Evolutionary conservation across 1,140 invertebrate genomes (phyloP), one percentile per base, ranked within the genome.

Genomic region (Heliothis subflexa): DNA sequence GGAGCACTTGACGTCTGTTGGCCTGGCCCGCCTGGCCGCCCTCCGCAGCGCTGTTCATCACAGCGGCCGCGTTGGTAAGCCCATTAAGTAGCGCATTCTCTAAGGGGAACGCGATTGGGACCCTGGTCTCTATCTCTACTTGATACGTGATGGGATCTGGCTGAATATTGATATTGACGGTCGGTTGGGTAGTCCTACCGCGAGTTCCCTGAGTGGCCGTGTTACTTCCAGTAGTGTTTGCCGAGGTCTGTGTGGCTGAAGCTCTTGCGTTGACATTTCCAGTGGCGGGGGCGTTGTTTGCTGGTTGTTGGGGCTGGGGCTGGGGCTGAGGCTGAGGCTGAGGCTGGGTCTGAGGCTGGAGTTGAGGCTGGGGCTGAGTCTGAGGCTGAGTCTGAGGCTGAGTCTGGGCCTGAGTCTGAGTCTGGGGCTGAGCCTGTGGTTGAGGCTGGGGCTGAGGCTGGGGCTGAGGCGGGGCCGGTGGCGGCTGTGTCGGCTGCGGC

Each of bases 91-190:
- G 47, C 5, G 81, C 81, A 66, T 82, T 86, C 52, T 88, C 86
- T 7, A 89, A 73, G 33, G 85, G 82, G 40, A 88, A 77, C 16
- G 88, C 83, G 40, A 87, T 86, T 10, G 88, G 85, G 55, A 89
- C 86, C 68, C 86, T 81, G 21, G 87, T 88, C 50, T 90, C 89
- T 79, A 91, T 88, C 78, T 90, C 88, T 73, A 91, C 83, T 84
- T 92, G 88, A 47, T 89, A 90, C 0, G 84, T 91, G 75, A 88
- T 82, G 0, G 86, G 86, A 33, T 90, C 87, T 70, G 86, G 83
- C 45, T 88, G 86, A 70, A 87, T 84, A 54, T 89, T 86, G 54
- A 88, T 85, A 80, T 85, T 88, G 78, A 86, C 83, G 71, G 86
- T 86, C 25, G 83, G 80, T 74, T 85, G 81, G 16, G 77, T 79